A percentile compares a stretch with the other conserved stretches of the same genome.
Conservation (phyloP, 1,140 invertebrate genomes). For the Drosophila pruinosa region DNA sequence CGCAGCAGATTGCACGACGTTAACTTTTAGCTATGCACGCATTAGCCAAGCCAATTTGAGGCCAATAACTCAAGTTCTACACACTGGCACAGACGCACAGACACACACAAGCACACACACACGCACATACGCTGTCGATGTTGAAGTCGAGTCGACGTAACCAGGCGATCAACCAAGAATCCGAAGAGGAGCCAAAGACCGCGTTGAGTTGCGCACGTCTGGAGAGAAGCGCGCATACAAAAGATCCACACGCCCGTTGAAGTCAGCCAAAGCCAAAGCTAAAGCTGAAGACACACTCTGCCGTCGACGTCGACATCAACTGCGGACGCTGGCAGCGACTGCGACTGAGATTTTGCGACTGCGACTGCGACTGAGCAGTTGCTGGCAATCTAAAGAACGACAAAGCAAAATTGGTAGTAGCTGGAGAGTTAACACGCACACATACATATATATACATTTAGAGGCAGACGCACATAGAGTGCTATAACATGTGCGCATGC, state of each 20-base stretch:
- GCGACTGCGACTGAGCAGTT: conserved; percentile 31
- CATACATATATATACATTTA: conserved; percentile 4
- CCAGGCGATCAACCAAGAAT: conserved; percentile 43
- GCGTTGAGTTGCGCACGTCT: conserved; percentile 77
- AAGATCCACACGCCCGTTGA: conserved; percentile 68
- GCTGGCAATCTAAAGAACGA: conserved; percentile 54
- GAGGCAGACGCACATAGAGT: conserved; percentile 11
- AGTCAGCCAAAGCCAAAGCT: conserved; percentile 52
- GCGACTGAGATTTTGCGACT: conserved; percentile 28
- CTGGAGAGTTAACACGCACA: conserved; percentile 8
- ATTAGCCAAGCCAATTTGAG: conserved; percentile 40
- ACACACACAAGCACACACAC: conserved; percentile 6
- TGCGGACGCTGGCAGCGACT: conserved; percentile 2
- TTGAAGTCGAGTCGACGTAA: conserved; percentile 26
- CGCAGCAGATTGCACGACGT: background rate
- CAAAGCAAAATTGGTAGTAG: conserved; percentile 65
- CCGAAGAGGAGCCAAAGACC: conserved; percentile 57
- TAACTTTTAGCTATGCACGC: conserved; percentile 16
- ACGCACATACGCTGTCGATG: conserved; percentile 22
- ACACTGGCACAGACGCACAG: conserved; percentile 17
- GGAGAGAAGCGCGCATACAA: conserved; percentile 68
- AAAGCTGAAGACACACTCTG: conserved; percentile 53
- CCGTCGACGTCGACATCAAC: conserved; percentile 8
- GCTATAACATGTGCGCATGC: conserved; percentile 72
- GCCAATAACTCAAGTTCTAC: conserved; percentile 53